phyloP scores from a whole-genome alignment of 2,113 vertebrate genomes.

The Hyla sarda region DNA sequence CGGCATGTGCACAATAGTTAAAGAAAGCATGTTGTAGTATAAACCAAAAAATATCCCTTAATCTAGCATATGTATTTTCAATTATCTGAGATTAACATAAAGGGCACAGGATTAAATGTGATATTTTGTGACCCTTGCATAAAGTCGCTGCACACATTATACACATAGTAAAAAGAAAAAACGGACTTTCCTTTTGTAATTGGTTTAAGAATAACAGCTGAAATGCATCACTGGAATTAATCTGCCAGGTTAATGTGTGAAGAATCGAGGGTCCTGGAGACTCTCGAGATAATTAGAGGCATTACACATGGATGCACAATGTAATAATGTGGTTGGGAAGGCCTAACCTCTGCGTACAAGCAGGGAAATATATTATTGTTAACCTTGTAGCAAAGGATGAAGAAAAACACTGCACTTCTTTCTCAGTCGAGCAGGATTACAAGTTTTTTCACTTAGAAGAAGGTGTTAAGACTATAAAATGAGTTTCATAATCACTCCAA shows the following conservation, averaged over 20 bases:
- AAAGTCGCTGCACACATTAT: conserved; percentile 19
- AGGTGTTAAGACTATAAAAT: background rate
- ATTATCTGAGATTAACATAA: background rate
- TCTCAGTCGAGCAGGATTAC: background rate
- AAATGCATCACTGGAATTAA: conserved; percentile 49
- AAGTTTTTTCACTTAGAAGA: background rate
- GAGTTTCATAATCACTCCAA: no score
- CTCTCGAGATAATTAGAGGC: conserved; percentile 49
- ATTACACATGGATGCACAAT: conserved; percentile 54
- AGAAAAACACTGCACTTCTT: background rate
- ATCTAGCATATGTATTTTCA: background rate
- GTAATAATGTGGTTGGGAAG: conserved; percentile 51
- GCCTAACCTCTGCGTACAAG: conserved; percentile 37
- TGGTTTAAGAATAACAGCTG: conserved; percentile 46
- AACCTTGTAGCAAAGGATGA: conserved; percentile 40
- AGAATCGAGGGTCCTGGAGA: conserved; percentile 26
- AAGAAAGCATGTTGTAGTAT: background rate
- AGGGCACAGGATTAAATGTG: conserved; percentile 4
- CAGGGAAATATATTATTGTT: conserved; percentile 25
- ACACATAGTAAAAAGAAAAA: conserved; percentile 30
- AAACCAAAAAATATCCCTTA: background rate
- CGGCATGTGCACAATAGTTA: background rate
- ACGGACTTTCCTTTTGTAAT: conserved; percentile 22
- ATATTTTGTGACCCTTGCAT: conserved; percentile 8
- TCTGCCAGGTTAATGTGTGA: conserved; percentile 46